These are phyloP conservation scores for Mus caroli DNA, from an alignment of 2,797 vertebrate species.

Conservation along the genomic window DNA sequence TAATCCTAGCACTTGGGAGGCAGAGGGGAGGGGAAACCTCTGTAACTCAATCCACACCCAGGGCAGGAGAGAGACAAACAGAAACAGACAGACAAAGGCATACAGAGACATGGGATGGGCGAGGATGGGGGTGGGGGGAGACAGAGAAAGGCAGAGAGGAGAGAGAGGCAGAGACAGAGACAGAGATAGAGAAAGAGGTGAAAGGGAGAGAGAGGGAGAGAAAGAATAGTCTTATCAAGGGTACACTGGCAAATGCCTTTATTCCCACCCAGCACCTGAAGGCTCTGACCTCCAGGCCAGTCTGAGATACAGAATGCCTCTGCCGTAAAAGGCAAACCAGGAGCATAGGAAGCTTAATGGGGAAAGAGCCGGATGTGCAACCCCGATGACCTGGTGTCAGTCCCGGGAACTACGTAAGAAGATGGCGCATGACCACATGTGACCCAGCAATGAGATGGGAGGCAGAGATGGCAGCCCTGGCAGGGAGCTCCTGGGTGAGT, in stretches of 20 bases:
- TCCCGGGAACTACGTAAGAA: not conserved
- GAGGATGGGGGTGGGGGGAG: not conserved
- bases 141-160: not conserved
- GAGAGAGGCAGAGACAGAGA: not conserved
- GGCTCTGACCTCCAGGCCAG: not conserved
- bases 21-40: not conserved
- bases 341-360: not conserved
- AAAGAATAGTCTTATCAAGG: not conserved
- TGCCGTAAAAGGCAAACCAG: not conserved
- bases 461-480: not conserved
- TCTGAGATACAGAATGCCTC: not conserved
- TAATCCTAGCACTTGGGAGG: not conserved
- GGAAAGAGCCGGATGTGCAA: not conserved
- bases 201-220: not conserved
- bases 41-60: not conserved
- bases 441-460: not conserved
- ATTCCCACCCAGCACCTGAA: not conserved
- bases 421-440: not conserved
- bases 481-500: not conserved
- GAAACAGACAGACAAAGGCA: no score
- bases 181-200: not conserved
- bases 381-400: not conserved
- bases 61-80: not conserved
- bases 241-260: not conserved
- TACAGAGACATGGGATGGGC: not conserved